Base-by-base conservation (phyloP, 2,888 invertebrate species). In the Spilosoma lubricipeda region DNA sequence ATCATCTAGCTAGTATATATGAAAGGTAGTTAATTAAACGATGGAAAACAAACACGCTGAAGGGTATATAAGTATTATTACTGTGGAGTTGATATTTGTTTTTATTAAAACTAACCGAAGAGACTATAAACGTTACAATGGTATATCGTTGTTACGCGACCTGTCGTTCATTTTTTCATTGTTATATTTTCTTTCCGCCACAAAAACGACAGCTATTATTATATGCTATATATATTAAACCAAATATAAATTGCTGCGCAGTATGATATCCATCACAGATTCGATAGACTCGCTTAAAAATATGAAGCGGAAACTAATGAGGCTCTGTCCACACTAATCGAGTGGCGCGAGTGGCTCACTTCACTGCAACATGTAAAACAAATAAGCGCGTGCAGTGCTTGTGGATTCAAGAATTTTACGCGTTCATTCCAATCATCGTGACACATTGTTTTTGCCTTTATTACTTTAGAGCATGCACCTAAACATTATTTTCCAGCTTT, bases 291-390 rank as follows among this genome's bases (percentile, higher is more conserved):
- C n/a, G n/a, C 66, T 71, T 76, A 74, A 15, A 71, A 79, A 84
- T 82, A 78, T 42, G 74, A 63, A 64, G 65, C 66, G 67, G 73
- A 71, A 69, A 71, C 56, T 75, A 74, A 76, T 73, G 72, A 77
- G 74, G 67, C 68, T 74, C 63, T 48, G 42, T 71, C 48, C 52
- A 73, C 69, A 67, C 63, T 81, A 84, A 82, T 84, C 59, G 73
- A 69, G 68, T 72, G 70, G 59, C 52, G 69, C 68, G 78, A 78
- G 66, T 15, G 48, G 15, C 63, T 45, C 52, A 71, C 73, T 71
- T 68, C 78, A 70, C 23, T 36, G 42, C 42, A 75, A 74, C 84
- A 73, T 77, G 80, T 78, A 74, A 80, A 72, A 70, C 74, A 84
- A 68, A 74, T 67, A 66, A 72, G 78, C 78, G 56, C 66, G 68